Evolutionary conservation across 2,888 invertebrate genomes (phyloP), one percentile per base, ranked within the genome.

Genomic region (Cataglyphis albicans): DNA sequence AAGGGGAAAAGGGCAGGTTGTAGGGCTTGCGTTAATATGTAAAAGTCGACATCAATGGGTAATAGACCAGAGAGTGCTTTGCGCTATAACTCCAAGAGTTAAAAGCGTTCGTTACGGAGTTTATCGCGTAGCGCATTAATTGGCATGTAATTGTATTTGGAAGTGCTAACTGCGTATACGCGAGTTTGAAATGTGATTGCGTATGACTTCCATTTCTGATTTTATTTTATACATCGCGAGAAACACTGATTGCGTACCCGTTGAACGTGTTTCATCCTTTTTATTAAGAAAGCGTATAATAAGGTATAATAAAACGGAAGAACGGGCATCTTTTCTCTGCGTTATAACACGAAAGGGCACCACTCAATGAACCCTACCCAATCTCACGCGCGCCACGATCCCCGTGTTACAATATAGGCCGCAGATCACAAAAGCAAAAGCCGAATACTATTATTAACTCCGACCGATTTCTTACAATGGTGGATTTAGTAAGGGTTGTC

Each of bases 371-470:
- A 85, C 83, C 83, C 73, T 55, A 65, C 38, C 67, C 83, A 75
- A 84, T 82, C 83, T 85, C 83, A 84, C 86, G 84, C 88, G 88
- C 85, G 84, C 81, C 82, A 78, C 86, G 88, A 91, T 89, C 83
- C 84, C 76, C 84, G 83, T 78, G 74, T 89, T 89, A 89, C 91
- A 92, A 92, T 93, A 90, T 89, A 86, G 72, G 88, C 85, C 74
- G 83, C 83, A 67, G 73, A 68, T 87, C 89, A 92, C 91, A 92
- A 93, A 92, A 90, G 90, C 90, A 88, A 91, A 91, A 91, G 89
- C 93, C 91, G 90, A 88, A 88, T 90, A 88, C 91, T 91, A 93
- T 93, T 93, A 93, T 93, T 93, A 93, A 93, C 93, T 93, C 92
- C 91, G 90, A 87, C 88, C 91, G 93, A 93, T 93, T 93, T 90